Conservation (phyloP, 2,797 vertebrate species). For the Paedocypris micromegethes region DNA sequence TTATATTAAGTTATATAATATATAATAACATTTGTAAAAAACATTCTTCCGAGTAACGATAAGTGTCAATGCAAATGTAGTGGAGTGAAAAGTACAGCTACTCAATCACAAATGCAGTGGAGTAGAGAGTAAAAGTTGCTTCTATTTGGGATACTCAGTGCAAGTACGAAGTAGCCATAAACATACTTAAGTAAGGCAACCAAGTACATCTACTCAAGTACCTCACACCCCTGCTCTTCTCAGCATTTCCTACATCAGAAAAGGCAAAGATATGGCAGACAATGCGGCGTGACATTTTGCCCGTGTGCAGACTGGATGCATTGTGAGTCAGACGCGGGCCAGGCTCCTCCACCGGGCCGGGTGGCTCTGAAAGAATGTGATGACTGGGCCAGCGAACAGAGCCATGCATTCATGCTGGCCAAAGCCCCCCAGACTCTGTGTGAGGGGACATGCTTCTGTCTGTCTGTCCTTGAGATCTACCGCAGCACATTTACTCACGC, state of each 20-base stretch:
- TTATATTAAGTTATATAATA: no score
- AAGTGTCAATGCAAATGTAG: no score
- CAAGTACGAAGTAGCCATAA: no score
- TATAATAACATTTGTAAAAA: no score
- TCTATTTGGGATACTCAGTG: no score
- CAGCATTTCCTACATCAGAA: conserved; percentile 24
- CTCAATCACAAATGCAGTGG: no score
- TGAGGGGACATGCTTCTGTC: neutral
- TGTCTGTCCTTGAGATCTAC: conserved; percentile 20
- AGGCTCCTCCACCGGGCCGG: conserved; percentile 53
- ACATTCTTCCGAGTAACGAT: no score
- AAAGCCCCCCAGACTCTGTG: neutral
- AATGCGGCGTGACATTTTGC: conserved; percentile 38
- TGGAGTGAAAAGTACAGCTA: no score
- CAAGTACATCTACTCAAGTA: no score
- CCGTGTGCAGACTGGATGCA: conserved; percentile 45
- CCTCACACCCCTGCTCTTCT: conserved; percentile 21
- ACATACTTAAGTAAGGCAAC: no score
- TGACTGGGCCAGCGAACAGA: conserved; percentile 68
- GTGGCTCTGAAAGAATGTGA: conserved; percentile 78
- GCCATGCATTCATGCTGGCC: conserved; percentile 63
- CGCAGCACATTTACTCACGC: no score
- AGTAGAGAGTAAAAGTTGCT: no score
- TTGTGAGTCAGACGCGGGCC: conserved; percentile 51
- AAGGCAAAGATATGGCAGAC: conserved; percentile 19